Evolutionary conservation across 2,113 vertebrate genomes (phyloP).

Genomic region (Spermophilus dauricus): DNA sequence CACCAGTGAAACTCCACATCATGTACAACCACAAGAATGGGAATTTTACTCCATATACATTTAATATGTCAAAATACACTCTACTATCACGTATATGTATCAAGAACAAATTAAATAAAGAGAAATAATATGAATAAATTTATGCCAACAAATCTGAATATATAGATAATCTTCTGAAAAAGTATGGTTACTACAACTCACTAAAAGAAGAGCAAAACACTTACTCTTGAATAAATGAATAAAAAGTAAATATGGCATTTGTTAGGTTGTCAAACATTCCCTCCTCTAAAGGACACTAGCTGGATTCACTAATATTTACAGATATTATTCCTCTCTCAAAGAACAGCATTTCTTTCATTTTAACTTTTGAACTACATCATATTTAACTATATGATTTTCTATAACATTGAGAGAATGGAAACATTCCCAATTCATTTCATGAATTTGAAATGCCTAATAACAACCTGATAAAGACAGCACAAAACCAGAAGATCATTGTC

Average conservation of each 20-base stretch:
- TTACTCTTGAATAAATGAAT: neutral
- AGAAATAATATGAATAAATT: neutral
- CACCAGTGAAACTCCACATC: no score
- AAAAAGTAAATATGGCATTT: slow-evolving; percentile 41
- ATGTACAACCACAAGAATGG: no score
- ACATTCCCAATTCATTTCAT: slow-evolving; percentile 24
- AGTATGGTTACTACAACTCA: neutral
- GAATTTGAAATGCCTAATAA: slow-evolving; percentile 27
- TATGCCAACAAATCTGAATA: neutral
- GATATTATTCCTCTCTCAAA: slow-evolving; percentile 28
- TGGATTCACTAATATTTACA: neutral
- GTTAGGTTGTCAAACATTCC: slow-evolving; percentile 30
- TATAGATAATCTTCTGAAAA: slow-evolving; percentile 47
- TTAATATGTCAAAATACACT: no score
- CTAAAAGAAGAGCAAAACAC: slow-evolving; percentile 3
- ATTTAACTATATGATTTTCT: slow-evolving; percentile 42
- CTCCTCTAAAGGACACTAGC: neutral
- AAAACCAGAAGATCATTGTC: slow-evolving; percentile 36
- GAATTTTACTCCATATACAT: no score
- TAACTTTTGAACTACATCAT: slow-evolving; percentile 19
- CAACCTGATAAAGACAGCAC: slow-evolving; percentile 16
- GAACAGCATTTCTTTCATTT: slow-evolving; percentile 34
- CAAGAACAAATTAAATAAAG: neutral
- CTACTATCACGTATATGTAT: no score
- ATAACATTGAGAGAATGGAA: neutral